phyloP scores from a whole-genome alignment of 2,113 vertebrate genomes.

The Eidolon helvum region DNA sequence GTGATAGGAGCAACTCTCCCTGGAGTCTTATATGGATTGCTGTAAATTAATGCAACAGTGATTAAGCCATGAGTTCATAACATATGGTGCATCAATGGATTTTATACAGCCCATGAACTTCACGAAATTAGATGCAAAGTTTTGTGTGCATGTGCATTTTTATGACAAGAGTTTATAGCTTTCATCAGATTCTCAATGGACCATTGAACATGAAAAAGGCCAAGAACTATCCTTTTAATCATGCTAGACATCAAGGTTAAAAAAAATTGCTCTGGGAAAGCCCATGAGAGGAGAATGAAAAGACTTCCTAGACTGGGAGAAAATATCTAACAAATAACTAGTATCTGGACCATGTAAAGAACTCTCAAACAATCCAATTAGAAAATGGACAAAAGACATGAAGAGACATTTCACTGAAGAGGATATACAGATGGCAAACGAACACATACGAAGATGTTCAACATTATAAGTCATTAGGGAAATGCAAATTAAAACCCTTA shows the following conservation, averaged over 20 bases:
- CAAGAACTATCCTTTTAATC: background rate
- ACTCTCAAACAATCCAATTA: background rate
- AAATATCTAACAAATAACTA: background rate
- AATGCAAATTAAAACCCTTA: slow-evolving; percentile 9
- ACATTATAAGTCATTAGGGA: background rate
- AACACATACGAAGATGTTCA: background rate
- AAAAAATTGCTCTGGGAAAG: background rate
- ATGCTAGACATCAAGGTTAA: background rate
- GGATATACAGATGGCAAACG: background rate
- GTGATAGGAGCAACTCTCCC: background rate
- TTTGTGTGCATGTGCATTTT: background rate
- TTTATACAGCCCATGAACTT: background rate
- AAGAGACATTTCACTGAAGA: background rate
- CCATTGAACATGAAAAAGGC: background rate
- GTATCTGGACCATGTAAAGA: background rate
- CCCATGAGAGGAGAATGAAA: background rate
- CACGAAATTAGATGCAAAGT: background rate
- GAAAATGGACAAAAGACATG: background rate
- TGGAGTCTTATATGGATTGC: background rate
- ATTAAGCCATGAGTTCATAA: background rate
- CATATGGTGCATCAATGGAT: background rate
- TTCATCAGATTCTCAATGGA: background rate
- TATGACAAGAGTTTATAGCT: slow-evolving; percentile 7
- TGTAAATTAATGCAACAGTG: background rate
- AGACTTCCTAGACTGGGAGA: background rate